Evolutionary conservation across 1,140 invertebrate genomes (phyloP), one percentile per base, ranked within the genome.

Genomic region (Cydia splendana): DNA sequence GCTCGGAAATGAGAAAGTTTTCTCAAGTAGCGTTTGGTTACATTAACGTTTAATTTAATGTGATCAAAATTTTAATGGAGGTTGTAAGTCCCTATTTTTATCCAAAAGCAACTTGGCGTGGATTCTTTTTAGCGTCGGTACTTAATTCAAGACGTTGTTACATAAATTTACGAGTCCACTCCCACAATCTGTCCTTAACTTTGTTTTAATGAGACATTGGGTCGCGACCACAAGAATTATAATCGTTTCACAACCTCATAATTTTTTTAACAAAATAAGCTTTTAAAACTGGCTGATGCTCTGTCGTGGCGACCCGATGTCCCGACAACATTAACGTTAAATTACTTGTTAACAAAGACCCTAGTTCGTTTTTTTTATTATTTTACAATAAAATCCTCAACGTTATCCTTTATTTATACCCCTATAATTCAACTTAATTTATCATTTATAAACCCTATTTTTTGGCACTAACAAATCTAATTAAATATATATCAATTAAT

Each of bases 401-500:
- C 82, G 85, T 92, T 87, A 88, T 84, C 80, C 74, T 84, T 87
- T 83, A 91, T 87, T 88, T 86, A 88, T 89, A 86, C 77, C 77
- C 85, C 88, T 92, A 91, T 86, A 88, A 88, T 76, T 82, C 83
- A 91, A 92, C 87, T 88, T 91, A 91, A 90, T 81, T 85, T 77
- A 81, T 87, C 87, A 85, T 90, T 90, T 87, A 88, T 89, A 87
- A 88, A 85, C 81, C 80, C 85, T 90, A 90, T 81, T 77, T 84
- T 91, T 93, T 93, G 91, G 91, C 91, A 93, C 91, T 91, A 91
- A 91, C 82, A 90, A 90, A 92, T 88, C 86, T 91, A 92, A 89
- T 90, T 87, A 87, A 87, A 85, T 83, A 82, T 86, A 86, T 82
- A 75, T 77, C 78, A 81, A 88, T 88, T 83, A 83, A 83, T 83